Evolutionary conservation across 2,113 vertebrate species (phyloP), one percentile per base, ranked within the genome.

Genomic region (Ptychochromis oligacanthus): DNA sequence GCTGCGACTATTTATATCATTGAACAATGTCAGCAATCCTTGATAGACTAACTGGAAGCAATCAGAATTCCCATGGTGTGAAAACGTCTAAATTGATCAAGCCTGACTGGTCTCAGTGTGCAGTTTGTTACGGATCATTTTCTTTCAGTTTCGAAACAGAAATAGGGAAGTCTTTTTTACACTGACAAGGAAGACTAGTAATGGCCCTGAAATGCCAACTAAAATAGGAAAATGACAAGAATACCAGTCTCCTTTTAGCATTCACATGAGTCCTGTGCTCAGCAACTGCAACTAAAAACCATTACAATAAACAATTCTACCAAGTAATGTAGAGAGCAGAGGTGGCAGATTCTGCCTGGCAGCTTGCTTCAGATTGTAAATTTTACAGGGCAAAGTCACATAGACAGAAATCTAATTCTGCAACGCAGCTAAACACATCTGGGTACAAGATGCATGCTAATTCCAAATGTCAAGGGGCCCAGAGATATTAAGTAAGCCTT

Each of bases 371-470:
- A 40, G 9, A 57, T 57, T 54, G 22, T 46, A 20, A 15, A 78
- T 83, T 82, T 81, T 56, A 74, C 80, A 76, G 77, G 49, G 57
- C 15, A 46, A 38, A 57, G 58, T 82, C 78, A 61, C 57, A 70
- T 3, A 52, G 83, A 74, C 81, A 82, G 81, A 84, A 83, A 86
- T 79, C 43, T 46, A 38, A 90, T 87, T 83, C 43, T 82, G 85
- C 67, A 75, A 22, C 17, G 22, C 28, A 70, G 70, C 60, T 31
- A 46, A 87, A 85, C 79, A 89, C 88, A 88, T 88, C 81, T 85
- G 88, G 79, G 34, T 70, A 78, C 84, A 80, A 82, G 80, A 84
- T 24, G 82, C 79, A 84, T 60, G 82, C 55, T 70, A 84, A 84
- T 89, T 79, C 60, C 67, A 67, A 82, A 76, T 88, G 83, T 89